These are phyloP conservation scores for Tenodera sinensis DNA, from an alignment of 2,888 invertebrate genomes.

Conservation along the genomic window DNA sequence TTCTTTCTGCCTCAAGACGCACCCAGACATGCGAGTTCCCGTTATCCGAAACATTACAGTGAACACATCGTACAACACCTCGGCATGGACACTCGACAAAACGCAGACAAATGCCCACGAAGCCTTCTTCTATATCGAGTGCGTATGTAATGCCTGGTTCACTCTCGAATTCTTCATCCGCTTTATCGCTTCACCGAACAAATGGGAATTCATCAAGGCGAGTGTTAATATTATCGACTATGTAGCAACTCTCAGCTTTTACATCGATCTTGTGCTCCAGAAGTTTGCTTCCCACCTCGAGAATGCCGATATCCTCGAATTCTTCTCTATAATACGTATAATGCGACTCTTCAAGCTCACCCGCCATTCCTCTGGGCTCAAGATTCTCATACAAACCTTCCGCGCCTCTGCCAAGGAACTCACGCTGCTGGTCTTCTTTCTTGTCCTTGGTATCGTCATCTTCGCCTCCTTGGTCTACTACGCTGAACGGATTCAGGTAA, in stretches of 20 bases:
- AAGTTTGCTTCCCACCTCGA: conserved; percentile 87
- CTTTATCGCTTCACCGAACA: conserved; percentile 83
- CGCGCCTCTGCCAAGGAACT: conserved; percentile 96
- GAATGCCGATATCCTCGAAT: conserved; percentile 94
- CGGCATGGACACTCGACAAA: conserved; percentile 83
- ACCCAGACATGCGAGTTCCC: conserved; percentile 96
- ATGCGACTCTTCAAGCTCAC: conserved; percentile 97
- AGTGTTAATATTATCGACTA: conserved; percentile 99
- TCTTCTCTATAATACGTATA: conserved; percentile 95
- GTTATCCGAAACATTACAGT: conserved; percentile 78
- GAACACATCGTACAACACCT: conserved; percentile 67
- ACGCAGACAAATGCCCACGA: conserved; percentile 92
- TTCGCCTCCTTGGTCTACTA: conserved; percentile 98
- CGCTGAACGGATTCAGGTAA: conserved; percentile 83
- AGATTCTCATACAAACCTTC: conserved; percentile 97
- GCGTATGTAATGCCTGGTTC: conserved; percentile 99
- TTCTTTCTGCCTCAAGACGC: conserved; percentile 99
- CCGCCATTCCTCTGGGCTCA: conserved; percentile 93
- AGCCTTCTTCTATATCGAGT: conserved; percentile 97
- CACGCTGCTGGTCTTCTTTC: conserved; percentile 93
- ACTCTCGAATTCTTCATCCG: conserved; percentile 92
- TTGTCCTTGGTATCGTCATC: conserved; percentile 95
- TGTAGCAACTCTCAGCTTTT: conserved; percentile 97
- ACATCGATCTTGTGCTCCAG: conserved; percentile 87
- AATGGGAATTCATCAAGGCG: conserved; percentile 90